Base-by-base conservation (phyloP, 2,113 vertebrate species). In the Acanthisitta chloris region DNA sequence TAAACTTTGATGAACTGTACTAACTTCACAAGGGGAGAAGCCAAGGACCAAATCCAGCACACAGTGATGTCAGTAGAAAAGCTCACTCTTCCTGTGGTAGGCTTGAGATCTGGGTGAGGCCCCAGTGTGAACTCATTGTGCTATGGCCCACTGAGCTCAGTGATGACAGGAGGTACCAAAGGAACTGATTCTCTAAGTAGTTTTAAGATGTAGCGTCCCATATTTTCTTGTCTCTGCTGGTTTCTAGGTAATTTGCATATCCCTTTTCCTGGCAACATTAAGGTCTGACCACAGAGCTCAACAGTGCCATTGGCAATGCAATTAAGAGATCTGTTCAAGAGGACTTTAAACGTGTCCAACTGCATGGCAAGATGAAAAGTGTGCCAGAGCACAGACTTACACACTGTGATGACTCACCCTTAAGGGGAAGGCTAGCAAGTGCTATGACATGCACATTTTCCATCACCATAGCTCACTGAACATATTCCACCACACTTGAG, bases 71-170 rank as follows among this genome's bases (percentile, higher is more conserved):
- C 49, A 26, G 2, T 15, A 57, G 86, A 43, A 65, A 36, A 88
- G n/a, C 48, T 86, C 43, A 8, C 2, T 6, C 28, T 23, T 64
- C n/a, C 86, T 76, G 29, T 8, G 12, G 31, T 9, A 34, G 59
- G 17, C 24, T 29, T 76, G 42, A 76, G 72, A 42, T 25, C 14
- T 29, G 40, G 17, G 59, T 48, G 62, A 51, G 55, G n/a, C 66
- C 31, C 19, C 52, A 7, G 12, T 7, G 40, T 21, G 78, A 49
- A n/a, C 52, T 72, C 43, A 3, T 3, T 0, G 0, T 45, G 49
- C 59, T 28, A 31, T 38, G 38, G 31, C 55, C 66, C 49, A 10
- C 71, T 29, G 64, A 49, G 38, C 43, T 58, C 2, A 0, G 46
- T 2, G 4, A 36, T 24, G 38, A 61, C 73, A 38, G 45, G 20